phyloP scores from a whole-genome alignment of 2,113 vertebrate species.

The Sinocyclocheilus maitianheensis region DNA sequence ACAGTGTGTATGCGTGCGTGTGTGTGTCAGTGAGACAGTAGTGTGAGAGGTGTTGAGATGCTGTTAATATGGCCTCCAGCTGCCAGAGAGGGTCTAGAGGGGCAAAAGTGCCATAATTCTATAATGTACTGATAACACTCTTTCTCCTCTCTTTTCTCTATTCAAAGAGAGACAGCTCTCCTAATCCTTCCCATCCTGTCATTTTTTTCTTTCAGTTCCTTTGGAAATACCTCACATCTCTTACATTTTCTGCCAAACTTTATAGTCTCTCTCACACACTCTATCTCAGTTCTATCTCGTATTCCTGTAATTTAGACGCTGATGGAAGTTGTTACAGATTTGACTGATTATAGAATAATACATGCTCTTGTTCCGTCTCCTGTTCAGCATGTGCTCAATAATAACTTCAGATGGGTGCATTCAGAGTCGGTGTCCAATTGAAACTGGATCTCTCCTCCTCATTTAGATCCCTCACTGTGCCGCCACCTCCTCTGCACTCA shows the following conservation, averaged over 20 bases:
- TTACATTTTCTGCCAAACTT: constrained; percentile 26
- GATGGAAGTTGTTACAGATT: constrained; percentile 43
- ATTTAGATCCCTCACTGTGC: constrained; percentile 9
- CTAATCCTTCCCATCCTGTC: constrained; percentile 8
- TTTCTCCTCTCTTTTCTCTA: constrained; percentile 38
- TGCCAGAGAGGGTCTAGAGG: constrained; percentile 42
- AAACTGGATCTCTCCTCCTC: constrained; percentile 1
- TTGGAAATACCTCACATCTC: constrained; percentile 40
- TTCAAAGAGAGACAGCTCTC: constrained; percentile 21
- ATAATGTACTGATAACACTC: constrained; percentile 43
- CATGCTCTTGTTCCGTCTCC: not conserved
- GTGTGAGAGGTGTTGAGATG: constrained; percentile 29
- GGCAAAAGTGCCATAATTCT: constrained; percentile 47
- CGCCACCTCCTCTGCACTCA: not conserved
- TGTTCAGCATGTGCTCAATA: constrained; percentile 8
- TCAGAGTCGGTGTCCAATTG: constrained; percentile 7
- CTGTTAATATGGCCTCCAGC: constrained; percentile 46
- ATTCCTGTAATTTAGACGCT: constrained; percentile 30
- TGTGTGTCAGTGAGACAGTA: not conserved
- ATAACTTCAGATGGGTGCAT: constrained; percentile 26
- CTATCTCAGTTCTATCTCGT: constrained; percentile 1
- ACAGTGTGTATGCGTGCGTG: constrained; percentile 2
- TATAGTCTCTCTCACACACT: constrained; percentile 16
- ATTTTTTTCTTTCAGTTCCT: constrained; percentile 34
- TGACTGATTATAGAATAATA: constrained; percentile 41